phyloP scores from a whole-genome alignment of 2,797 vertebrate genomes.

The Cyclura pinguis region DNA sequence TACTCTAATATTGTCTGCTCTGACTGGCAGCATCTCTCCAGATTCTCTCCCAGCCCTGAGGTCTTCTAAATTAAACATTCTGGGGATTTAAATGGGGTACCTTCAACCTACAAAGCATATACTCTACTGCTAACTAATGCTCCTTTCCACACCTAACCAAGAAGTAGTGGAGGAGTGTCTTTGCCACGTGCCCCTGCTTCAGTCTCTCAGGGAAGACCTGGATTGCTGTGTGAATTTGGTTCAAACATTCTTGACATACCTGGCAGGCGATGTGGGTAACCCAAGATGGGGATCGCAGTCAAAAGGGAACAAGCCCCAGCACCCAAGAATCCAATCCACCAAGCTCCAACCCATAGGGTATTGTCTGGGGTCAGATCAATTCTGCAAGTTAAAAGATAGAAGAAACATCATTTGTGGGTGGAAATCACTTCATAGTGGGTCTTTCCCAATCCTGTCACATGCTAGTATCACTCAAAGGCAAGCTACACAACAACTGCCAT shows the following conservation, averaged over 20 bases:
- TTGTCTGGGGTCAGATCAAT: slow-evolving; percentile 87
- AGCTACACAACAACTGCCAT: background rate
- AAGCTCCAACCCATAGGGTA: slow-evolving; percentile 94
- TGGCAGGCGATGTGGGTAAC: slow-evolving; percentile 92
- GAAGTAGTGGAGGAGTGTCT: background rate
- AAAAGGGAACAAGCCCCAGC: slow-evolving; percentile 87
- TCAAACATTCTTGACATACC: slow-evolving; percentile 77
- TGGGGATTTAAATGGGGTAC: background rate
- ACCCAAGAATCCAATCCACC: slow-evolving; percentile 95
- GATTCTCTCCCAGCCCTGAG: background rate
- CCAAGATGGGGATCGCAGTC: slow-evolving; percentile 90
- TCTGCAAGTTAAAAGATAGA: slow-evolving; percentile 73
- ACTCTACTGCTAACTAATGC: no score
- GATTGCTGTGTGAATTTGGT: background rate
- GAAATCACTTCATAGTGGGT: no score
- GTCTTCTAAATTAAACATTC: background rate
- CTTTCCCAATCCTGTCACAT: background rate
- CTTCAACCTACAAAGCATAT: background rate
- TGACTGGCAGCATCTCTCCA: background rate
- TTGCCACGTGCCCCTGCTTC: background rate
- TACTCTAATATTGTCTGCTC: background rate
- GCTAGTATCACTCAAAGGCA: background rate
- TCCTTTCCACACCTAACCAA: background rate
- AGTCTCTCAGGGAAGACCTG: accelerated
- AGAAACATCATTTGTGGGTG: background rate